Conservation (phyloP, 2,888 invertebrate species). For the Lagria hirta region DNA sequence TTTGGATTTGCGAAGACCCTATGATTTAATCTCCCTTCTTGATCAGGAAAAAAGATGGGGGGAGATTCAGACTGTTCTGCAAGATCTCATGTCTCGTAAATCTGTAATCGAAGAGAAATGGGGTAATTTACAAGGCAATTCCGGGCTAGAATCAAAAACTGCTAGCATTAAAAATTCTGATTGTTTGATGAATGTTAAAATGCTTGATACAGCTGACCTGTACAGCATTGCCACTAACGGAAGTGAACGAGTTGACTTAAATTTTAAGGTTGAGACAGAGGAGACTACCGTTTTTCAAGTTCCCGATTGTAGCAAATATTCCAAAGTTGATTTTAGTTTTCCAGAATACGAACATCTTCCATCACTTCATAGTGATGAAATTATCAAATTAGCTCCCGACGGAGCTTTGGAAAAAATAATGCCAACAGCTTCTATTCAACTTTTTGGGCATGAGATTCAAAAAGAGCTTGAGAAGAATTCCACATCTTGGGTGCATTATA, state of each 20-base stretch:
- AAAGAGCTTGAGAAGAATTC: conserved; percentile 64
- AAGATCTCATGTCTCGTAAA: conserved; percentile 65
- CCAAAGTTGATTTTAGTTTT: conserved; percentile 59
- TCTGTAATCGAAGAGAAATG: conserved; percentile 64
- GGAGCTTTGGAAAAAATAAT: conserved; percentile 55
- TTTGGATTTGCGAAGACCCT: conserved; percentile 70
- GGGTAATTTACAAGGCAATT: conserved; percentile 60
- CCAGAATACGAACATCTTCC: conserved; percentile 65
- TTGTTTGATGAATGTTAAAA: conserved; percentile 66
- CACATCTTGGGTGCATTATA: conserved; percentile 78
- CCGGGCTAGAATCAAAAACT: conserved; percentile 63
- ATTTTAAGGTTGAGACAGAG: conserved; percentile 49
- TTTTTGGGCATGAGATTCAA: conserved; percentile 66
- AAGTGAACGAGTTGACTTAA: conserved; percentile 53
- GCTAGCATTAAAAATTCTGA: conserved; percentile 63
- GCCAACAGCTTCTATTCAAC: conserved; percentile 50
- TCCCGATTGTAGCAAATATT: conserved; percentile 45
- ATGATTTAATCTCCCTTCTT: conserved; percentile 73
- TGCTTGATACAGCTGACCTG: conserved; percentile 68
- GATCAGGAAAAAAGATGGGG: conserved; percentile 73
- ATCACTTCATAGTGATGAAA: conserved; percentile 57
- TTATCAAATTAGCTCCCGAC: conserved; percentile 58
- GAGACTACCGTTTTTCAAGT: conserved; percentile 43
- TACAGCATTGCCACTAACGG: conserved; percentile 64
- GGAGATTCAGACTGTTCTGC: conserved; percentile 62